These are phyloP conservation scores for Rana temporaria DNA, from an alignment of 2,113 vertebrate genomes.

Conservation along the genomic window DNA sequence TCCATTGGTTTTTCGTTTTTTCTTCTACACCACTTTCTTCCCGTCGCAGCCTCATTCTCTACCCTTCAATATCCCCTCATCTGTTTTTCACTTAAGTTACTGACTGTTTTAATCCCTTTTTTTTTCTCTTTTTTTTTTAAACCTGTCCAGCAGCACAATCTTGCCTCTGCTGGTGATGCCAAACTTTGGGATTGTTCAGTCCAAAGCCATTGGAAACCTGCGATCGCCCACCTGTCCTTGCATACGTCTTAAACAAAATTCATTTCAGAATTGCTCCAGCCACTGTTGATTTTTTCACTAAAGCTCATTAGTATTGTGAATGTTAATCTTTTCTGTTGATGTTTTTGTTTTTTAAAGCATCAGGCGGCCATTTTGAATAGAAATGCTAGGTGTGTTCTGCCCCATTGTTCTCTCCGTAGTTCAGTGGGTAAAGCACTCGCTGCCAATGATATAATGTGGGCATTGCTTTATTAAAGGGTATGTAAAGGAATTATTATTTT, in stretches of 20 bases:
- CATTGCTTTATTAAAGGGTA: no score
- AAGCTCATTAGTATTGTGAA: background rate
- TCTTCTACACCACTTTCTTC: slow-evolving; percentile 2
- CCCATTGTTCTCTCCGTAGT: no score
- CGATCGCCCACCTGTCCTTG: no score
- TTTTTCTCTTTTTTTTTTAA: background rate
- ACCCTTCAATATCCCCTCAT: background rate
- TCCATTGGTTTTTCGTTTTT: background rate
- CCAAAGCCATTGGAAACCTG: no score
- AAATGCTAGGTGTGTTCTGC: no score
- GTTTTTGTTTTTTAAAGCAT: no score
- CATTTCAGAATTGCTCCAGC: background rate
- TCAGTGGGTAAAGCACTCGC: no score
- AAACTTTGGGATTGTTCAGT: background rate
- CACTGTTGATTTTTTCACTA: background rate
- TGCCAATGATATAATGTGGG: no score
- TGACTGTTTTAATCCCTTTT: background rate
- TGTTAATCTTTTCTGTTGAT: no score
- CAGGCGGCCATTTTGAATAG: background rate
- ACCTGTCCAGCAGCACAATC: no score
- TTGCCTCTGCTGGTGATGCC: background rate
- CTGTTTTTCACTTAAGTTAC: background rate
- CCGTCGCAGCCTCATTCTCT: background rate
- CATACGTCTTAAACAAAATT: background rate
- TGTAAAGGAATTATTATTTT: no score